A percentile compares a stretch with the other conserved stretches of the same genome.
Conservation (phyloP, 2,797 vertebrate genomes). For the Bradypus variegatus region DNA sequence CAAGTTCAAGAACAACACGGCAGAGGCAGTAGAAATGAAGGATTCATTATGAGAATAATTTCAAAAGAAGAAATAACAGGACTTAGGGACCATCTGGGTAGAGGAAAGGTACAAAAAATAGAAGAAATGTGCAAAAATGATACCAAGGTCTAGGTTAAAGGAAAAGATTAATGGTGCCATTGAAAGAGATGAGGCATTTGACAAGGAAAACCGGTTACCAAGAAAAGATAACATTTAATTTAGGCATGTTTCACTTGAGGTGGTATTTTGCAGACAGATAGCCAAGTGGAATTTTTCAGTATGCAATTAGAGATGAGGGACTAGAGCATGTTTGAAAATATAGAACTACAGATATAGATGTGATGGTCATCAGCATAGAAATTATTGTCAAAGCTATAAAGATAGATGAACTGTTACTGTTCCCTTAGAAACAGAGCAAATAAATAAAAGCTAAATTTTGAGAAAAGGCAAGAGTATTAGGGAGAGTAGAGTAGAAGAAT, state of each 20-base stretch:
- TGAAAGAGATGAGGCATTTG: constrained; percentile 23
- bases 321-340: constrained; percentile 17
- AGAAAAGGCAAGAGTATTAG: neutral
- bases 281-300: neutral
- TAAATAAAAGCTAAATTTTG: constrained; percentile 33
- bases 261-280: constrained; percentile 31
- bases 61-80: constrained; percentile 10
- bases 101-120: constrained; percentile 28
- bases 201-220: neutral
- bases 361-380: neutral
- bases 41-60: constrained; percentile 6
- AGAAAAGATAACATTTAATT: constrained; percentile 29
- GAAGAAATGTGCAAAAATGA: neutral
- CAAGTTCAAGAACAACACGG: neutral
- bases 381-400: constrained; percentile 16
- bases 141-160: constrained; percentile 26
- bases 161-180: neutral
- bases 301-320: neutral
- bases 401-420: neutral
- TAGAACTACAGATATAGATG: neutral
- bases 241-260: constrained; percentile 25
- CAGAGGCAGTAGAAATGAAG: neutral
- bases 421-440: constrained; percentile 25
- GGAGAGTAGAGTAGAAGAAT: constrained; percentile 8
- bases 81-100: neutral